Evolutionary conservation across 1,140 invertebrate species (phyloP).

Genomic region (Rhopalosiphum maidis): DNA sequence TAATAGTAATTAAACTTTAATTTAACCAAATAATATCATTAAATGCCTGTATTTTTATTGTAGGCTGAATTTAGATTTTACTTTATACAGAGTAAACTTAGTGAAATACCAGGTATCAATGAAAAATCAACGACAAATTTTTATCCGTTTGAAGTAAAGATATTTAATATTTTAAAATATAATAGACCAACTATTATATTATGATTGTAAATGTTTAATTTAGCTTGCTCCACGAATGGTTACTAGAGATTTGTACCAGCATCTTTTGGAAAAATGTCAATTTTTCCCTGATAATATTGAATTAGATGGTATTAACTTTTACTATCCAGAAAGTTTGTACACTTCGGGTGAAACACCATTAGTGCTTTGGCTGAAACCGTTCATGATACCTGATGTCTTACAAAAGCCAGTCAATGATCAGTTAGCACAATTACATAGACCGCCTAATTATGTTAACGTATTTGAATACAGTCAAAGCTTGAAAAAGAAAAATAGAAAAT

Average conservation of each 20-base stretch:
- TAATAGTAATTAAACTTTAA: background rate
- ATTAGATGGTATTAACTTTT: slow-evolving; percentile 80
- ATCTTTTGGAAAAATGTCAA: slow-evolving; percentile 7
- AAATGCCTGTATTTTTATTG: slow-evolving; percentile 62
- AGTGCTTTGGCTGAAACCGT: slow-evolving; percentile 67
- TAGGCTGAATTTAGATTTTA: slow-evolving; percentile 79
- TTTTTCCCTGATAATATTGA: slow-evolving; percentile 37
- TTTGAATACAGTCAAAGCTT: slow-evolving; percentile 15
- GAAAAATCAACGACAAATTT: slow-evolving; percentile 64
- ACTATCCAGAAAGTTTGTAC: slow-evolving; percentile 81
- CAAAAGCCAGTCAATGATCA: slow-evolving; percentile 30
- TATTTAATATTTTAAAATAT: background rate
- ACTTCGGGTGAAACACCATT: slow-evolving; percentile 79
- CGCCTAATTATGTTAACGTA: slow-evolving; percentile 28
- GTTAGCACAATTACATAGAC: background rate
- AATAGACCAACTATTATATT: background rate
- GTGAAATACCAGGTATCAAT: slow-evolving; percentile 67
- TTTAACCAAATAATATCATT: background rate
- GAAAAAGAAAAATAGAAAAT: slow-evolving; percentile 32
- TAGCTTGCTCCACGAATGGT: slow-evolving; percentile 39
- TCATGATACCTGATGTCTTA: slow-evolving; percentile 59
- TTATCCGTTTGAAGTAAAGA: slow-evolving; percentile 64
- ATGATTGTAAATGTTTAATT: background rate
- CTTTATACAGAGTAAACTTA: slow-evolving; percentile 75
- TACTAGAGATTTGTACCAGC: slow-evolving; percentile 17